Evolutionary conservation across 2,113 vertebrate genomes (phyloP).

Genomic region (Odobenus rosmarus): DNA sequence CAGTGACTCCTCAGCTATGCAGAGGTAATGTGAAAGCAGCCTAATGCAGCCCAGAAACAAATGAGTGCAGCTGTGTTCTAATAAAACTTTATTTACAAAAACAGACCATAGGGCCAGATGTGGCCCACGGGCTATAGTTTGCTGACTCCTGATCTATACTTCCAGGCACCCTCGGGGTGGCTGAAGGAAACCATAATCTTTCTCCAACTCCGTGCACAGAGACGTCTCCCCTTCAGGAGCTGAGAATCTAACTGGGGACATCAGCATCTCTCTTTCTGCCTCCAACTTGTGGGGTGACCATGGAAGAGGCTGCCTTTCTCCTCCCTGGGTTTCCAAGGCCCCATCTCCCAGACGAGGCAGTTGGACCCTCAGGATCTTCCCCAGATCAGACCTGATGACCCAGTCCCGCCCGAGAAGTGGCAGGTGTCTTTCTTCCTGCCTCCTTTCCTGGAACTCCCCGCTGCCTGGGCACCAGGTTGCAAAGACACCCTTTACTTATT

Average conservation of each 20-base stretch:
- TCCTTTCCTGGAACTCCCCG: not conserved
- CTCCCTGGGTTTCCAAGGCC: not conserved
- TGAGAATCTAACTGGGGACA: not conserved
- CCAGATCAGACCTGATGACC: not conserved
- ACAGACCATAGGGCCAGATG: not conserved
- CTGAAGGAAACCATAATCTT: not conserved
- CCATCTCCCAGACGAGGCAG: not conserved
- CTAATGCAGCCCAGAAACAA: not conserved
- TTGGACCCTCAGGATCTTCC: not conserved
- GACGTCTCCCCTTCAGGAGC: not conserved
- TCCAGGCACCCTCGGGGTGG: not conserved
- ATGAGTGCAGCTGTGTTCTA: not conserved
- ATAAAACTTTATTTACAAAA: constrained; percentile 43
- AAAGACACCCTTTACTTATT: not conserved
- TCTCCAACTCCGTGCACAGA: not conserved
- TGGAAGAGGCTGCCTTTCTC: not conserved
- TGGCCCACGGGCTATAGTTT: not conserved
- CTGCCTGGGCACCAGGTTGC: not conserved
- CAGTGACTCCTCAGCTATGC: not conserved
- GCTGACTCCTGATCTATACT: not conserved
- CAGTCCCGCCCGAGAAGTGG: not conserved
- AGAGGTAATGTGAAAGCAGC: not conserved
- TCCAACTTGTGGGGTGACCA: not conserved
- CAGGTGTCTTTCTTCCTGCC: not conserved
- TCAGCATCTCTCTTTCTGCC: not conserved